Percentiles rank a stretch among this genome's conserved stretches.
phyloP scores from a whole-genome alignment of 2,113 vertebrate genomes.

The Prunella himalayana region DNA sequence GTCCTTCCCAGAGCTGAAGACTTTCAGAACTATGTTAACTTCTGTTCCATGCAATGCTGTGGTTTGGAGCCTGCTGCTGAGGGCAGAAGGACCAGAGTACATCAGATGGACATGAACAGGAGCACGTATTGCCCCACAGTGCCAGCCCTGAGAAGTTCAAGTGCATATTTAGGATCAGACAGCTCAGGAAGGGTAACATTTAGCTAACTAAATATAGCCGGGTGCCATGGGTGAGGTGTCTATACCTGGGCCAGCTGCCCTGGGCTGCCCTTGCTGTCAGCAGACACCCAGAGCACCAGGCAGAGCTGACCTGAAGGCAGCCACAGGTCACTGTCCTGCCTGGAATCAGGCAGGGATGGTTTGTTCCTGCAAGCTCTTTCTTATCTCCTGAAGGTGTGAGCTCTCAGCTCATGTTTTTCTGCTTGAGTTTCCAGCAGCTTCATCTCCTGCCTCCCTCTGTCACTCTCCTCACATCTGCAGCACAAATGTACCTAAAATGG shows the following conservation, averaged over 20 bases:
- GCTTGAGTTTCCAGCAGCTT: neutral
- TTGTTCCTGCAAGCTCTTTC: neutral
- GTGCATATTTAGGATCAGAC: neutral
- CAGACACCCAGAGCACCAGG: neutral
- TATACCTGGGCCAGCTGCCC: neutral
- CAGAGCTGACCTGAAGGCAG: neutral
- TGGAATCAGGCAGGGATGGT: neutral
- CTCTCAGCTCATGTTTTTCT: neutral
- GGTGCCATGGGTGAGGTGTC: neutral
- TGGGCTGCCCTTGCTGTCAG: neutral
- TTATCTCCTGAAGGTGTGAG: neutral
- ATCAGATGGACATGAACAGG: neutral
- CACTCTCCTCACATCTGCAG: neutral
- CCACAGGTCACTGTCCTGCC: neutral
- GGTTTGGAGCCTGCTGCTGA: neutral
- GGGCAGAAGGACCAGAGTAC: neutral
- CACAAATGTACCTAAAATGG: neutral
- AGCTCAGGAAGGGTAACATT: neutral
- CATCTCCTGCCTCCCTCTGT: neutral
- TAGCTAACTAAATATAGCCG: neutral
- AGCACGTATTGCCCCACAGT: rapidly evolving
- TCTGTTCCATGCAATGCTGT: neutral
- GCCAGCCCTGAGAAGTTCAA: neutral
- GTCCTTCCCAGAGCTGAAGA: neutral
- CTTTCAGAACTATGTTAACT: neutral